phyloP scores from a whole-genome alignment of 1,140 invertebrate species.

The Microvelia longipes region DNA sequence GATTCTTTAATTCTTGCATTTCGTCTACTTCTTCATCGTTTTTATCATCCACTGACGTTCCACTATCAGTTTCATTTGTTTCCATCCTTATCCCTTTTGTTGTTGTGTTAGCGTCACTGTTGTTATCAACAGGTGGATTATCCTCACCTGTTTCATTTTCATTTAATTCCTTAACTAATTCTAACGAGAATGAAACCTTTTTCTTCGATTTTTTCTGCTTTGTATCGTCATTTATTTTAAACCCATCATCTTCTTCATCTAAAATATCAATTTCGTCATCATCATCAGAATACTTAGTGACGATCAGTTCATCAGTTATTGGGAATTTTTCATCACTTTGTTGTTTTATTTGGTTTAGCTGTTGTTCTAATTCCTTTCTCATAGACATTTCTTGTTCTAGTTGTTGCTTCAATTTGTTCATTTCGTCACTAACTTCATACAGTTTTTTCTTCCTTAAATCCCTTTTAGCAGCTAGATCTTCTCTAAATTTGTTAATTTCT shows the following conservation, averaged over 20 bases:
- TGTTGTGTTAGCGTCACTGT: not conserved
- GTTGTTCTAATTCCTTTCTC: not conserved
- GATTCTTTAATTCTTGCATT: not conserved
- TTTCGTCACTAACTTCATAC: not conserved
- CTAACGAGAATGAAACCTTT: not conserved
- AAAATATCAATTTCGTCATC: not conserved
- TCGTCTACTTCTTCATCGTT: constrained; percentile 1
- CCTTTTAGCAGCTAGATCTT: constrained; percentile 3
- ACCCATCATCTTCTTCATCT: not conserved
- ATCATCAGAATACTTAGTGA: not conserved
- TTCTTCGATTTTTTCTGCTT: constrained; percentile 3
- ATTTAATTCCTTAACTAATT: not conserved
- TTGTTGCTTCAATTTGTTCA: not conserved
- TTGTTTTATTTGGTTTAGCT: constrained; percentile 1
- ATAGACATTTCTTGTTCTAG: not conserved
- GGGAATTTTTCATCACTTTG: not conserved
- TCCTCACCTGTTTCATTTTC: not conserved
- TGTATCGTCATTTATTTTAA: not conserved
- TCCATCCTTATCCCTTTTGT: not conserved
- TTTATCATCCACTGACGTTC: not conserved
- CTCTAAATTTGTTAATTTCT: not conserved
- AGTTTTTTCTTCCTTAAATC: not conserved
- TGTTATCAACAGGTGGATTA: not conserved
- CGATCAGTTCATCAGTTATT: not conserved
- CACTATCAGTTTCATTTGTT: not conserved